Evolutionary conservation across 2,113 vertebrate species (phyloP), one percentile per base, ranked within the genome.

Genomic region (Cyanoderma ruficeps): DNA sequence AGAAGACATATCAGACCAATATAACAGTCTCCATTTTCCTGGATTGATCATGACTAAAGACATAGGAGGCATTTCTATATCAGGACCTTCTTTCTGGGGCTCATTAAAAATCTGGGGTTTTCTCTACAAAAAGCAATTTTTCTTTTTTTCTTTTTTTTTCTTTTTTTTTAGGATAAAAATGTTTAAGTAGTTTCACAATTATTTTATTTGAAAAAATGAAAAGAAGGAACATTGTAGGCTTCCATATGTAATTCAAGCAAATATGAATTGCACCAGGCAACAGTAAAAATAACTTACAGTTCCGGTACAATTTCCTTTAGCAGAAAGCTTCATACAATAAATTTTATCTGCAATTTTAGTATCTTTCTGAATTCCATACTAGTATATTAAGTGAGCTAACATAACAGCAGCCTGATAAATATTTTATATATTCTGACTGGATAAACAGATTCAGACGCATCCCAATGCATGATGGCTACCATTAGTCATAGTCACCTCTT

Each of bases 401-500:
- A 79, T 35, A 91, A n/a, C 46, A 91, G 80, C 70, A 91, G 28
- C 19, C 21, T 88, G 74, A 88, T 87, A 91, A 76, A 91, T 85
- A 74, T 65, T 82, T 81, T 74, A 60, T 87, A 33, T 59, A 71
- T 89, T 82, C 37, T 60, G 19, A 56, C 56, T 55, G 27, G 21
- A 61, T 89, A 84, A 95, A 87, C 39, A 64, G 35, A 91, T 82
- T 87, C 56, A 64, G 44, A 89, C 56, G 37, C 57, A 71, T 82
- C 39, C 41, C 49, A 67, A 18, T 52, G 52, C 65, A 64, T 71
- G 56, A 87, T 47, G 61, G 64, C 60, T 75, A 70, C 3, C 56
- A 59, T 95, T 84, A 87, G 65, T 94, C 92, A 91, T 74, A 89
- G 59, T 70, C 90, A 71, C 41, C 33, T 89, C 55, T 82, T 91